These are phyloP conservation scores for Cyprinodon diabolis DNA, from an alignment of 2,797 vertebrate genomes.

Conservation along the genomic window DNA sequence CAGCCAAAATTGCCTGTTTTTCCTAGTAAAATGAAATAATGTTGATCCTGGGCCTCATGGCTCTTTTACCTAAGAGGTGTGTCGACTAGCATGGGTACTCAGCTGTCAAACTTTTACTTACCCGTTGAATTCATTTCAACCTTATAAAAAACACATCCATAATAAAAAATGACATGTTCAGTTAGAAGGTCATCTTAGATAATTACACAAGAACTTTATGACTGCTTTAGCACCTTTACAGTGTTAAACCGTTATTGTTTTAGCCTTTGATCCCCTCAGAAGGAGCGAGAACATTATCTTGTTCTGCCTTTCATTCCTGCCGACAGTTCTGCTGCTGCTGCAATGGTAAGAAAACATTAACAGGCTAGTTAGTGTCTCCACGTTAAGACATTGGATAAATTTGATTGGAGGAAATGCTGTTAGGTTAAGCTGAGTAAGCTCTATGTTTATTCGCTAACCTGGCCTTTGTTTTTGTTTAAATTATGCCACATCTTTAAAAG, in stretches of 20 bases:
- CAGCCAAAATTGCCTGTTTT: background rate
- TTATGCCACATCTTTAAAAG: background rate
- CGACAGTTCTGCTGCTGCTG: background rate
- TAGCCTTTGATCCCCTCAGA: background rate
- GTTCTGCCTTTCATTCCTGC: background rate
- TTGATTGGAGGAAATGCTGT: background rate
- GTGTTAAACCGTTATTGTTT: background rate
- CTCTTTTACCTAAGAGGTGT: background rate
- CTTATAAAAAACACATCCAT: background rate
- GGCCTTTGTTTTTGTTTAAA: background rate
- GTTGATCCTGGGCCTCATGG: background rate
- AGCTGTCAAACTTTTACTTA: background rate
- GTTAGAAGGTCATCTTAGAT: background rate
- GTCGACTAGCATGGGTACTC: background rate
- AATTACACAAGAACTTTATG: background rate
- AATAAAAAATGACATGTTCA: background rate
- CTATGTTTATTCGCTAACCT: background rate
- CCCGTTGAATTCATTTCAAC: background rate
- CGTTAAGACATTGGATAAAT: background rate
- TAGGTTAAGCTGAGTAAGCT: background rate
- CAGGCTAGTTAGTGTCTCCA: conserved; percentile 4
- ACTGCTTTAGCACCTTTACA: background rate
- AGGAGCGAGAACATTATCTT: background rate
- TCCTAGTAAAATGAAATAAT: background rate
- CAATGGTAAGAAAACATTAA: conserved; percentile 45